Evolutionary conservation across 2,113 vertebrate genomes (phyloP).

Genomic region (Paramormyrops kingsleyae): DNA sequence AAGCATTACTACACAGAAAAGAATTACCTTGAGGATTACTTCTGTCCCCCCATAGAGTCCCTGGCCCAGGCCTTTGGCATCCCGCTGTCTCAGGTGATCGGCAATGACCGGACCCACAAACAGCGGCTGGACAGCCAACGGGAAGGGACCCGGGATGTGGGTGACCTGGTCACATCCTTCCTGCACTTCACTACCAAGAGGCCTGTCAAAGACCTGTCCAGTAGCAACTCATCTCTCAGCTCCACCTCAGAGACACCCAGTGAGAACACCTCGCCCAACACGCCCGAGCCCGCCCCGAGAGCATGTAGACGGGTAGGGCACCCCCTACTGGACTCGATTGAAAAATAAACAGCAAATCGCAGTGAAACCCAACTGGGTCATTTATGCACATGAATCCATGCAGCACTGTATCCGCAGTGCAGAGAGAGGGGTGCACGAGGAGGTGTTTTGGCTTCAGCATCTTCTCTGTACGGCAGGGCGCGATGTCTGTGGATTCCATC

Average conservation of each 20-base stretch:
- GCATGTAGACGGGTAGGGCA: conserved; percentile 75
- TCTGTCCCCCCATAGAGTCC: conserved; percentile 61
- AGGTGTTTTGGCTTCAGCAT: background rate
- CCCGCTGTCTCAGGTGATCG: conserved; percentile 85
- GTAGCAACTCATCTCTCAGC: conserved; percentile 98
- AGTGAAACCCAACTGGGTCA: background rate
- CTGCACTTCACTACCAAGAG: conserved; percentile 72
- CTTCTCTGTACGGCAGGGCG: conserved; percentile 66
- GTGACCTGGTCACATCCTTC: conserved; percentile 79
- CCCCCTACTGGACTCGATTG: background rate
- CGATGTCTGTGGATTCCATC: conserved; percentile 97
- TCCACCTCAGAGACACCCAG: conserved; percentile 89
- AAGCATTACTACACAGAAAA: background rate
- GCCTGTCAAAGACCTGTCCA: conserved; percentile 87
- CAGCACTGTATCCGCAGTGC: background rate
- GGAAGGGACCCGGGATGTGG: conserved; percentile 81
- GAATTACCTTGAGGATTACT: background rate
- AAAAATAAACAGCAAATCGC: background rate
- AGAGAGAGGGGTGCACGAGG: background rate
- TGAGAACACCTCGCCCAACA: conserved; percentile 72
- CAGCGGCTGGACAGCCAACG: conserved; percentile 69
- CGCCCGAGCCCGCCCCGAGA: conserved; percentile 71
- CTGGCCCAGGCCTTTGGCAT: conserved; percentile 85
- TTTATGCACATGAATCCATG: background rate
- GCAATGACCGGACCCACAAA: conserved; percentile 69